Percentiles rank a stretch among this genome's conserved stretches.
Evolutionary conservation across 2,888 invertebrate species (phyloP).

Genomic region (Abscondita cerata): DNA sequence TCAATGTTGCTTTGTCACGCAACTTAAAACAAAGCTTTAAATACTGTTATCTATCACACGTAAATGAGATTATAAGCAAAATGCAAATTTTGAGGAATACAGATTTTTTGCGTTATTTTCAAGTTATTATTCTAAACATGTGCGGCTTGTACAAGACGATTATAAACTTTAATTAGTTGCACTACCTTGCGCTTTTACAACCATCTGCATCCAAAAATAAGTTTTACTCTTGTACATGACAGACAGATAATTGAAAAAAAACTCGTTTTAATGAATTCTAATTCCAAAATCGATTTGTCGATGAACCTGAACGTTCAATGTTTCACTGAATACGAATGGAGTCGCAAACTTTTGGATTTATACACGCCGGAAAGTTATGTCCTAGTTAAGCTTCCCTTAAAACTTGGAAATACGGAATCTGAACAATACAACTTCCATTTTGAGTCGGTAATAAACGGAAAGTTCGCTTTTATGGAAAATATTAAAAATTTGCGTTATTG

Average conservation of each 20-base stretch:
- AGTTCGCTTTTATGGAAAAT: not conserved
- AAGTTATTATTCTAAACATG: not conserved
- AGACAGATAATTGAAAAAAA: slow-evolving; percentile 16
- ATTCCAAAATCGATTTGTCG: slow-evolving; percentile 22
- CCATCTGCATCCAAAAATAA: too few species aligned
- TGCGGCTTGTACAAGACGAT: too few species aligned
- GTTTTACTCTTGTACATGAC: not conserved
- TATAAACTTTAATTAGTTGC: too few species aligned
- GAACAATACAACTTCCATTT: slow-evolving; percentile 10
- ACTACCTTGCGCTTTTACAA: too few species aligned
- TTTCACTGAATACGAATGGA: slow-evolving; percentile 10
- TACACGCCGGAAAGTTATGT: slow-evolving; percentile 15
- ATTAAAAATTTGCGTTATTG: not conserved
- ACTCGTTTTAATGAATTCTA: slow-evolving; percentile 27
- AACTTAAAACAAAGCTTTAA: slow-evolving; percentile 6
- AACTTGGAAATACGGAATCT: slow-evolving; percentile 9
- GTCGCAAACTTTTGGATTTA: slow-evolving; percentile 21
- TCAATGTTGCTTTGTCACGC: not conserved
- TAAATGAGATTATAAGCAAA: slow-evolving; percentile 7
- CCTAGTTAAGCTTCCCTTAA: slow-evolving; percentile 8
- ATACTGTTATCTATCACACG: slow-evolving; percentile 7
- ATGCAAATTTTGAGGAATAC: not conserved
- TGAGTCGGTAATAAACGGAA: not conserved
- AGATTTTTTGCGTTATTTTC: not conserved
- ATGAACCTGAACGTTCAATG: slow-evolving; percentile 17